These are phyloP conservation scores for Dendrophyllia cribrosa DNA, from an alignment of 64 coral and sea anemone species.

Conservation along the genomic window DNA sequence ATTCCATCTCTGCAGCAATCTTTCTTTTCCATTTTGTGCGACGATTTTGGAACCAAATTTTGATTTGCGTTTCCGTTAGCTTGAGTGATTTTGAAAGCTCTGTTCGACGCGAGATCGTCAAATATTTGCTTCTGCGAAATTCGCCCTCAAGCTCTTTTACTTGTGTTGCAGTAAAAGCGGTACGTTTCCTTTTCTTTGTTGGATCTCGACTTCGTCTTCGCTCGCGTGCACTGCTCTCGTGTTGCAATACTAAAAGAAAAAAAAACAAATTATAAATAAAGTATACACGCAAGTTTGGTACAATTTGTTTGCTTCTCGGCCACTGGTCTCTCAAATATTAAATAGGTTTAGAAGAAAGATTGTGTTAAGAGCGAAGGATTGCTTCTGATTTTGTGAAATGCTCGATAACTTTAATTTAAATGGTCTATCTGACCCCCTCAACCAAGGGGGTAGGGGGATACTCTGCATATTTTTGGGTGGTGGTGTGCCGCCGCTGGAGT, in stretches of 20 bases:
- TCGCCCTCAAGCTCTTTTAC: conserved; percentile 97
- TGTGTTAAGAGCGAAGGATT: too few species aligned
- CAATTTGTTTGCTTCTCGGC: neutral
- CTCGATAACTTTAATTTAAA: too few species aligned
- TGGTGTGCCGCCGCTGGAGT: too few species aligned
- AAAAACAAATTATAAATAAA: neutral
- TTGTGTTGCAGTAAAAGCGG: conserved; percentile 92
- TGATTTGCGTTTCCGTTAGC: conserved; percentile 98
- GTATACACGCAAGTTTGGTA: too few species aligned
- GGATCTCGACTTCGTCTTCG: conserved; percentile 57
- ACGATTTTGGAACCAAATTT: conserved; percentile 99
- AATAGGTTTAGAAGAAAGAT: too few species aligned
- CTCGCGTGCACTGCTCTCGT: conserved; percentile 31
- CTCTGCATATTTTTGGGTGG: too few species aligned
- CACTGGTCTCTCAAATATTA: neutral
- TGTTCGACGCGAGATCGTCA: conserved; percentile 95
- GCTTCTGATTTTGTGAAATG: too few species aligned
- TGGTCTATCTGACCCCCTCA: too few species aligned
- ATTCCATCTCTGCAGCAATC: conserved; percentile 93
- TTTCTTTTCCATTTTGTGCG: conserved; percentile 99
- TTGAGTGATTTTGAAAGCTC: conserved; percentile 96
- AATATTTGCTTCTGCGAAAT: conserved; percentile 98
- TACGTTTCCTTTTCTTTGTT: conserved; percentile 87
- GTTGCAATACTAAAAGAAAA: conserved; percentile 4
- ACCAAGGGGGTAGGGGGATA: too few species aligned